Base-by-base conservation (phyloP, 2,797 vertebrate genomes). In the Danio choprae region DNA sequence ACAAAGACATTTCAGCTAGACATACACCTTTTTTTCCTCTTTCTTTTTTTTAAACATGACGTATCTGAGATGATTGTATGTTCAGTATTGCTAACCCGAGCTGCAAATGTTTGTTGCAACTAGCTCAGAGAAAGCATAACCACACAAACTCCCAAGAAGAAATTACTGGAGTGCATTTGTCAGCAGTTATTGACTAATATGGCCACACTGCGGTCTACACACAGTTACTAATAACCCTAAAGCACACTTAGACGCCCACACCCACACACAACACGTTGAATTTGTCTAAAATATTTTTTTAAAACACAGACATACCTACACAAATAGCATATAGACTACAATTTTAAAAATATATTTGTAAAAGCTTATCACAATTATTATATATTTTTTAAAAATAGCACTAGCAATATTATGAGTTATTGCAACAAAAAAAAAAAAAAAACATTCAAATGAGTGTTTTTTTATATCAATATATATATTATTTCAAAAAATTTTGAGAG, bases 161-260 rank as follows among this genome's bases (percentile, higher is more conserved):
- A 55, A 68, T 76, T 76, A 59, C 51, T 10, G 58, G 3, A 69
- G 58, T 43, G 29, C 70, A 76, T 81, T 81, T 50, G 51, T 77
- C 67, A 82, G 29, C 69, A 71, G 58, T 36, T 77, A 29, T 29
- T 70, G 77, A 71, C 56, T 79, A 43, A 71, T 51, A 71, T 53
- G 20, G 18, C 46, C 67, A 36, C 68, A 71, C 64, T 69, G 62
- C 40, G 20, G 74, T 62, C 48, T 65, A 10, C 46, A 48, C 53
- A 48, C 29, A 38, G 41, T 48, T 56, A 50, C 70, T 56, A 36
- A 69, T 38, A 43, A 60, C 68, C 74, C 38, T n/a, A 65, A 53
- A 55, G 18, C 20, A 29, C 60, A 56, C 62, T 55, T 13, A 2
- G 16, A 10, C 29, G 7, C 60, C 51, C 60, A 64, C 7, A 51